phyloP scores from a whole-genome alignment of 2,113 vertebrate genomes.

The Ochotona curzoniae region DNA sequence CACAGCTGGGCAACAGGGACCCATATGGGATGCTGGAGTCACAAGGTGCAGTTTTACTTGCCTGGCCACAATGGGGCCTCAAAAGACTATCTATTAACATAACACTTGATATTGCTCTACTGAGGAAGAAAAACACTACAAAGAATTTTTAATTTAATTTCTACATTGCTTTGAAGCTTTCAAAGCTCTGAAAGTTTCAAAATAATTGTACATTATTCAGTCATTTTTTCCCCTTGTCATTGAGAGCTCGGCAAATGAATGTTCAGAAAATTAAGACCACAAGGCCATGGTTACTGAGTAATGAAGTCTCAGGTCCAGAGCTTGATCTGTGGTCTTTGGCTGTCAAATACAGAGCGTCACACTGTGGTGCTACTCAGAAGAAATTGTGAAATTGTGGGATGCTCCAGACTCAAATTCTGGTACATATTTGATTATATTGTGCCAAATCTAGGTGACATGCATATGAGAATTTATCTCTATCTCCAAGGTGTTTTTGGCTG shows the following conservation, averaged over 20 bases:
- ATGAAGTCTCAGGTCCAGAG: neutral
- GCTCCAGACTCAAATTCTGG: neutral
- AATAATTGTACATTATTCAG: neutral
- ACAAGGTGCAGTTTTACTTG: too few relatives aligned
- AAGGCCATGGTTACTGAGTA: neutral
- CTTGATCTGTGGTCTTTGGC: neutral
- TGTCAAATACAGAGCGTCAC: neutral
- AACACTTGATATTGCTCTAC: neutral
- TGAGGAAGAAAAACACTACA: neutral
- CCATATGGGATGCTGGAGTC: too few relatives aligned
- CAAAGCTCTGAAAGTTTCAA: neutral
- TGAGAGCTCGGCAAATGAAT: neutral
- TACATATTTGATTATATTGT: neutral
- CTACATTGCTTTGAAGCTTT: neutral
- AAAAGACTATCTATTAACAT: neutral
- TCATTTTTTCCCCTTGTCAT: neutral
- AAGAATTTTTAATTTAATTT: neutral
- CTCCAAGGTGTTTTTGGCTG: neutral
- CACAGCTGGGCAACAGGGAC: too few relatives aligned
- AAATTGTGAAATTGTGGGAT: too few relatives aligned
- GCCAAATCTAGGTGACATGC: neutral
- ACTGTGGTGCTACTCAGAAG: neutral
- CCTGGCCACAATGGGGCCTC: too few relatives aligned
- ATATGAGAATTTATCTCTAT: neutral
- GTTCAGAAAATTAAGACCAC: neutral